These are phyloP conservation scores for Oscheius myriophilus DNA, from an alignment of 2,888 invertebrate genomes.

Conservation along the genomic window DNA sequence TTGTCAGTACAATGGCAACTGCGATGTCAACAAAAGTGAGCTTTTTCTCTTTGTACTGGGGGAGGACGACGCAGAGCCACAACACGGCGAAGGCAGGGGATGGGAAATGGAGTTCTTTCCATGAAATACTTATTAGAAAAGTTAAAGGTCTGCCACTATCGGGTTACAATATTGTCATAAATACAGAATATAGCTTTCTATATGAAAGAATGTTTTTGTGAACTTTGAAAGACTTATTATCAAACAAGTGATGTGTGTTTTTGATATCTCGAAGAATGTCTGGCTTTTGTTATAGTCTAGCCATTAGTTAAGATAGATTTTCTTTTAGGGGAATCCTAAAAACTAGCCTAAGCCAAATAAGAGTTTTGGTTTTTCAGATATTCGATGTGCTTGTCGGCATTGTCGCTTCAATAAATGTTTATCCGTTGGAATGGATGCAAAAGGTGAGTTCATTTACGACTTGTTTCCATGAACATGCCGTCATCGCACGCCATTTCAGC, in stretches of 20 bases:
- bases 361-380: conserved; percentile 59
- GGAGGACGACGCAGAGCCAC: not conserved
- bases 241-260: too few relatives aligned
- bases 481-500: conserved; percentile 49
- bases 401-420: conserved; percentile 70
- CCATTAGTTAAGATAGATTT: too few relatives aligned
- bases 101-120: not conserved
- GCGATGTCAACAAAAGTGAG: conserved; percentile 70
- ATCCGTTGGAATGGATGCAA: conserved; percentile 69
- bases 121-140: not conserved
- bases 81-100: not conserved
- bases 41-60: conserved; percentile 5
- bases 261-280: too few relatives aligned
- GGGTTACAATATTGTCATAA: too few relatives aligned
- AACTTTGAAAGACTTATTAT: too few relatives aligned
- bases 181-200: too few relatives aligned
- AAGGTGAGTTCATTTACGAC: conserved; percentile 48
- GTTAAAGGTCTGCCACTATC: too few relatives aligned
- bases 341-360: too few relatives aligned
- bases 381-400: conserved; percentile 68
- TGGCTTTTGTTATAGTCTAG: too few relatives aligned
- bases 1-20: conserved; percentile 69
- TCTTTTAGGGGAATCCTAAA: not conserved
- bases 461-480: too few relatives aligned
- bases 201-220: too few relatives aligned